phyloP scores from a whole-genome alignment of 2,888 invertebrate genomes.

The Aleiodes alternator region DNA sequence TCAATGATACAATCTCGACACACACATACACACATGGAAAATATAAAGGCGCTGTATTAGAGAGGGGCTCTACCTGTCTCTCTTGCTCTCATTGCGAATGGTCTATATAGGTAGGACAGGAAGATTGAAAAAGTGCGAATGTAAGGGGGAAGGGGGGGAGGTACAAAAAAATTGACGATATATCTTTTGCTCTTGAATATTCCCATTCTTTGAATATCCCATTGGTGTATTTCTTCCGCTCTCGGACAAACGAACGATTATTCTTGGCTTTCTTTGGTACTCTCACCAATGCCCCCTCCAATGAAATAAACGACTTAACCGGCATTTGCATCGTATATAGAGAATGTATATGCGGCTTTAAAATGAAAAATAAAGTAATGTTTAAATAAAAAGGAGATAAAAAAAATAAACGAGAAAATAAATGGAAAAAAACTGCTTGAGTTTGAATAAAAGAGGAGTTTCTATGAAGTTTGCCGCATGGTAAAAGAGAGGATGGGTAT shows the following conservation, averaged over 20 bases:
- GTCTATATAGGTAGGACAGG: neutral
- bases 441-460: neutral
- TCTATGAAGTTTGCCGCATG: conserved; percentile 38
- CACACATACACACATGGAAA: no score
- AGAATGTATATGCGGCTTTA: conserved; percentile 29
- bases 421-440: no score
- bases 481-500: neutral
- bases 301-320: conserved; percentile 42
- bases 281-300: conserved; percentile 26
- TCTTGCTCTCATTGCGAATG: no score
- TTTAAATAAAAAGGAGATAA: neutral
- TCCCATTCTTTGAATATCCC: conserved; percentile 43
- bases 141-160: neutral
- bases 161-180: conserved; percentile 8
- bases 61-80: neutral
- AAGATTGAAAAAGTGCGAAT: conserved; percentile 6
- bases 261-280: conserved; percentile 45
- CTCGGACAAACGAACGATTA: conserved; percentile 46
- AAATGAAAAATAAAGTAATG: conserved; percentile 10
- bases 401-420: neutral
- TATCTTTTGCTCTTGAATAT: conserved; percentile 43
- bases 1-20: conserved; percentile 41
- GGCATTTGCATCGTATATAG: conserved; percentile 47
- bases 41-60: conserved; percentile 26
- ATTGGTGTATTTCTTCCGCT: conserved; percentile 38